Evolutionary conservation across 37 sponge, comb jelly and placozoan species (phyloP).

Genomic region (Halichondria panicea): DNA sequence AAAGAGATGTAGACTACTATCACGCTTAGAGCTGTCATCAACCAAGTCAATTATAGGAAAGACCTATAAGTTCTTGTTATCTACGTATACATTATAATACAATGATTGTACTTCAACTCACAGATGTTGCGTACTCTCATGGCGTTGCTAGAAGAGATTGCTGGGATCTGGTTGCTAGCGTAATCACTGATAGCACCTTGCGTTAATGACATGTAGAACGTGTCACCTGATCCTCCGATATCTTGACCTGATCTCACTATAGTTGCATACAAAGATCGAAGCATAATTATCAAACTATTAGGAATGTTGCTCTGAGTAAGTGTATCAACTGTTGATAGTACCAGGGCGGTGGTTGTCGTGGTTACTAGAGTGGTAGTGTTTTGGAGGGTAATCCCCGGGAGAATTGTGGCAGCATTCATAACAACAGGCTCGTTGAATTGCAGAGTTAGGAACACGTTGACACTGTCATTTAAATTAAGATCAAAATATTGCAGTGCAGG

Average conservation of each 20-base stretch:
- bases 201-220: neutral
- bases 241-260: neutral
- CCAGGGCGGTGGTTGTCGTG: neutral
- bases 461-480: conserved; percentile 1
- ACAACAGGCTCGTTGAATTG: conserved; percentile 38
- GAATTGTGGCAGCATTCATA: neutral
- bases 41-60: neutral
- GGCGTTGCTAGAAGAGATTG: neutral
- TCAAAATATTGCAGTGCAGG: conserved; percentile 14
- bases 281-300: conserved; percentile 11
- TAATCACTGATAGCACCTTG: conserved; percentile 3
- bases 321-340: neutral
- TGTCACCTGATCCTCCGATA: neutral
- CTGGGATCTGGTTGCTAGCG: neutral
- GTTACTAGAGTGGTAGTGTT: no score
- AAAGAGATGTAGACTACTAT: neutral
- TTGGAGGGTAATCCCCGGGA: no score
- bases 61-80: neutral
- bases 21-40: neutral
- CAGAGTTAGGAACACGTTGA: conserved; percentile 1
- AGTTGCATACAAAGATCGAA: neutral
- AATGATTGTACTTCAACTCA: neutral
- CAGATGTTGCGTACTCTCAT: conserved; percentile 10
- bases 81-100: neutral
- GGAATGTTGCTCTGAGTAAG: neutral